phyloP scores from a whole-genome alignment of 2,888 invertebrate genomes.

The Drosophila limbata region DNA sequence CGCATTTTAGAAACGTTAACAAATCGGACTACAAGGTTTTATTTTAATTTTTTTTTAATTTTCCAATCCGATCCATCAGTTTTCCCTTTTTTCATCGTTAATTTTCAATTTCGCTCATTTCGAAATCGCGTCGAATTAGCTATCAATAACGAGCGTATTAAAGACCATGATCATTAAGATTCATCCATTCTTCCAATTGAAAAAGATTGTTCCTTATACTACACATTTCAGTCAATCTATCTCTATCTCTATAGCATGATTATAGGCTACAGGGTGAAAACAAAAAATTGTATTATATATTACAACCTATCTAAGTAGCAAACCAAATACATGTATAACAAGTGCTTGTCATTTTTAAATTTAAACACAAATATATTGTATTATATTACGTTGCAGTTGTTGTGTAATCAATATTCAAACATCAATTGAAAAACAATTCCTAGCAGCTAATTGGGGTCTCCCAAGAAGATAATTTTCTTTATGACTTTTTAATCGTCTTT shows the following conservation, averaged over 20 bases:
- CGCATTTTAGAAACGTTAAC: too few species aligned
- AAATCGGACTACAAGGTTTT: too few species aligned
- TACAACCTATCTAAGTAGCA: background rate
- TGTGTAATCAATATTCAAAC: background rate
- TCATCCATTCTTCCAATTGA: too few species aligned
- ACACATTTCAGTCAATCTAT: background rate
- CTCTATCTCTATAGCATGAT: background rate
- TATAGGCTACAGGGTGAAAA: background rate
- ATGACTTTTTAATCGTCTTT: background rate
- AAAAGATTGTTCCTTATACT: background rate
- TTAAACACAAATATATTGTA: background rate
- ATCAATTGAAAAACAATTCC: background rate
- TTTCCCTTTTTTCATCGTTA: too few species aligned
- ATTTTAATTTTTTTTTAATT: too few species aligned
- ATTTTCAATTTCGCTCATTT: too few species aligned
- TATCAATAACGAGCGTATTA: too few species aligned
- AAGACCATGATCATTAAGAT: too few species aligned
- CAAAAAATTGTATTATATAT: background rate
- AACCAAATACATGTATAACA: background rate
- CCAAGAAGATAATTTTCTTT: background rate
- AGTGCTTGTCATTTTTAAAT: background rate
- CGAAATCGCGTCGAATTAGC: too few species aligned
- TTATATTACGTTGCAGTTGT: background rate
- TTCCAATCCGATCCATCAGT: too few species aligned
- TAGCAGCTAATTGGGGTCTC: constrained; percentile 4